phyloP scores from a whole-genome alignment of 2,888 invertebrate genomes.

The Platyscelio sp. region DNA sequence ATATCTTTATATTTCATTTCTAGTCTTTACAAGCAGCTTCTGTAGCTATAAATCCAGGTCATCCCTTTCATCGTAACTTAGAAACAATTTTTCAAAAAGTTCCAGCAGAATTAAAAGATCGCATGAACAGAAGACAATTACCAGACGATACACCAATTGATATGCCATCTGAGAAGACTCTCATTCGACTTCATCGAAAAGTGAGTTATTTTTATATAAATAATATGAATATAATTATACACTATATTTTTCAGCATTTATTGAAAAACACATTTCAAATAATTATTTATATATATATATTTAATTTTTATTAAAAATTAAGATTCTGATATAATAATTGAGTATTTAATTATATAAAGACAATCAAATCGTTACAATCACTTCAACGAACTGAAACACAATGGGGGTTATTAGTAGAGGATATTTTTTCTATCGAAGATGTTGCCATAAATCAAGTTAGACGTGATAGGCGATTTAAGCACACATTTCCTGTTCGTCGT shows the following conservation, averaged over 20 bases:
- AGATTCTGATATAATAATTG: no score
- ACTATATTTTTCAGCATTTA: no score
- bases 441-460: constrained; percentile 91
- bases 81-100: constrained; percentile 96
- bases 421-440: constrained; percentile 94
- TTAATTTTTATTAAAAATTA: no score
- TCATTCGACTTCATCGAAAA: constrained; percentile 96
- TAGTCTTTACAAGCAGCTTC: constrained; percentile 94
- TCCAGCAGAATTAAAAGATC: constrained; percentile 91
- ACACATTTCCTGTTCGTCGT: constrained; percentile 90
- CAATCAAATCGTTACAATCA: constrained; percentile 96
- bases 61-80: constrained; percentile 92
- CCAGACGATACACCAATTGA: constrained; percentile 88
- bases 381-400: constrained; percentile 97
- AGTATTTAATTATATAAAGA: constrained; percentile 84
- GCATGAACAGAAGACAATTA: constrained; percentile 89
- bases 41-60: constrained; percentile 91
- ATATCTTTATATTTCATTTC: no score
- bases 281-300: no score
- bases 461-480: constrained; percentile 88
- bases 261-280: no score
- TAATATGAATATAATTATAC: no score
- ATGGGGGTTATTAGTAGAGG: constrained; percentile 94
- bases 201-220: no score
- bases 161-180: constrained; percentile 92